Conservation (phyloP, 2,113 vertebrate species). For the Percina caprodes region DNA sequence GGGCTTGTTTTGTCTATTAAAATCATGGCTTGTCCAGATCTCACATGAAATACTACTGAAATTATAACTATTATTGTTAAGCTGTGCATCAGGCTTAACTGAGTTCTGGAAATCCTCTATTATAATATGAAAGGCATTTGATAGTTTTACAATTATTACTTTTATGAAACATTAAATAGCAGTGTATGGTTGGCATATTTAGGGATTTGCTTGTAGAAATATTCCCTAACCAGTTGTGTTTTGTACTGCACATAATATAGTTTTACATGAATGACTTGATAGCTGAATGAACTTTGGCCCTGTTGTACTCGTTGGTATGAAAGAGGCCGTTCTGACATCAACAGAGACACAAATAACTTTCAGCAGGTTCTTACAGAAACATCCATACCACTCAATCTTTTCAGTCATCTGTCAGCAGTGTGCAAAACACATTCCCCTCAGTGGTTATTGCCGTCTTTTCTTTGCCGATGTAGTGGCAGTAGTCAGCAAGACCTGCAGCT, state of each 20-base stretch:
- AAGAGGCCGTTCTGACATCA: conserved; percentile 13
- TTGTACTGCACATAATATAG: background rate
- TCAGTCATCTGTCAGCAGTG: conserved; percentile 7
- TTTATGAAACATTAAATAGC: conserved; percentile 29
- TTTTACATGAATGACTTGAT: background rate
- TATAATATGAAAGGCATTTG: conserved; percentile 9
- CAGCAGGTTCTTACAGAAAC: conserved; percentile 18
- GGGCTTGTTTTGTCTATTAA: conserved; percentile 66
- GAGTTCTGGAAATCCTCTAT: conserved; percentile 29
- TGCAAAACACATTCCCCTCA: conserved; percentile 16
- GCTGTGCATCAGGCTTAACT: conserved; percentile 14
- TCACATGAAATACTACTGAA: conserved; percentile 27
- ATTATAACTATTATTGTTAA: conserved; percentile 24
- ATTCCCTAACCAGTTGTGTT: background rate
- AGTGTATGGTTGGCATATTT: background rate
- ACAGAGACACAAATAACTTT: conserved; percentile 20
- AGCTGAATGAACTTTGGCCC: conserved; percentile 31
- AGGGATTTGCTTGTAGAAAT: conserved; percentile 8
- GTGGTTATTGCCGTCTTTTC: background rate
- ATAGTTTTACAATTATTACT: conserved; percentile 22
- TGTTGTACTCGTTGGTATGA: conserved; percentile 2
- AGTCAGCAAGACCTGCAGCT: conserved; percentile 24
- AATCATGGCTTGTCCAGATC: conserved; percentile 44
- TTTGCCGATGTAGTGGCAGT: conserved; percentile 1
- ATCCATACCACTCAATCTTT: conserved; percentile 16